Base-by-base conservation (phyloP, 2,888 invertebrate species). In the Chrysolina haemoptera region DNA sequence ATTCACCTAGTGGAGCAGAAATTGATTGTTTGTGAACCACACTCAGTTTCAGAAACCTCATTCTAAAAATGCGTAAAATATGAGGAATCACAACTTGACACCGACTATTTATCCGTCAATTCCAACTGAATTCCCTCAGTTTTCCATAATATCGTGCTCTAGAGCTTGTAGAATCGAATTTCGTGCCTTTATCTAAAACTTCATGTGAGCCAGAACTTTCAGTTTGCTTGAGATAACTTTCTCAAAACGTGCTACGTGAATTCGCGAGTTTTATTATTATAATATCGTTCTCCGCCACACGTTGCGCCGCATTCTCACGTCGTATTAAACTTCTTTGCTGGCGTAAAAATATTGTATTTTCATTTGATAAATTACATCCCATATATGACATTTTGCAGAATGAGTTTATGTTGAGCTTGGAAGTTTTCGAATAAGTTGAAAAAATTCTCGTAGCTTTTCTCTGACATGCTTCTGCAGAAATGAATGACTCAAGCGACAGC, bases 221-320 rank as follows among this genome's bases (percentile, higher is more conserved):
- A 35, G 63, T 41, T 53, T 48, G 70, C 70, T 35, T 40, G 63
- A 53, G 53, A 63, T 70, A 70, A 62, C 63, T 62, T 70, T 48
- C 70, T 46, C 20, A 70, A n/a, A 53, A 40, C 48, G 63, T 63
- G 63, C 46, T 62, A 16, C 62, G 69, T 27, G 62, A 27, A 65
- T 69, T 62, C 48, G 53, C 53, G 53, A 53, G 20, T 53, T 41
- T 63, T 59, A 27, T 35, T 35, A 70, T 63, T 70, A 70, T 70
- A 50, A 63, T 40, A 63, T 46, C 62, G 63, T 63, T 50, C 22
- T 63, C 50, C 50, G 2, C 16, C 53, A 70, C 50, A 50, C 62
- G 40, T 50, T 70, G 40, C 35, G 40, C 62, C 70, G 53, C 62
- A 53, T 50, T 62, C 53, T 48, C 18, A 55, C 41, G 35, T 18